Percentiles rank a stretch among this genome's conserved stretches.
These are phyloP conservation scores for Takifugu rubripes DNA, from an alignment of 2,797 vertebrate species.

Conservation along the genomic window DNA sequence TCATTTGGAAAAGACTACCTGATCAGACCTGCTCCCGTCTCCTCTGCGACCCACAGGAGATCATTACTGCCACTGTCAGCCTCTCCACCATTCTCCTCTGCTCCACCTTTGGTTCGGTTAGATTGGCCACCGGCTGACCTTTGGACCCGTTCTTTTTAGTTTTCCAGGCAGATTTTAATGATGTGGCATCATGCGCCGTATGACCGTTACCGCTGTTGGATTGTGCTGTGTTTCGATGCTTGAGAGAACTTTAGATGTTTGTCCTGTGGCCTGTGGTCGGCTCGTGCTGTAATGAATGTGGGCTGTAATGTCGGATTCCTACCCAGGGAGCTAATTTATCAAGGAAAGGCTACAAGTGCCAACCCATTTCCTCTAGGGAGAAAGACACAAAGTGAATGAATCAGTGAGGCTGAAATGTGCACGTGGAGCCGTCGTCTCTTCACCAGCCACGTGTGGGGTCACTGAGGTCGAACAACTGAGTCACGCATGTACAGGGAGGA, in stretches of 20 bases:
- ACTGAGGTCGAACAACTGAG: slow-evolving; percentile 37
- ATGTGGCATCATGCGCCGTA: background rate
- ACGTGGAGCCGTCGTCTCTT: slow-evolving; percentile 25
- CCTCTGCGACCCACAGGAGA: slow-evolving; percentile 53
- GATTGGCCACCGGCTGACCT: slow-evolving; percentile 19
- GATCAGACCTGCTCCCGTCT: slow-evolving; percentile 30
- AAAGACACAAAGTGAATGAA: slow-evolving; percentile 44
- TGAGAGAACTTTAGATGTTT: background rate
- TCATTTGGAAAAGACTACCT: slow-evolving; percentile 15
- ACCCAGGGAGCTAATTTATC: slow-evolving; percentile 66
- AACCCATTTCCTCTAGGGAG: slow-evolving; percentile 55
- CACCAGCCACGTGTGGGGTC: slow-evolving; percentile 9
- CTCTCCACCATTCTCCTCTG: slow-evolving; percentile 32
- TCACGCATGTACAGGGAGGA: slow-evolving; percentile 23
- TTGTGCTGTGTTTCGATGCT: slow-evolving; percentile 5
- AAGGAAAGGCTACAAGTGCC: slow-evolving; percentile 65
- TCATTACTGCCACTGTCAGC: slow-evolving; percentile 50
- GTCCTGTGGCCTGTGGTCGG: slow-evolving; percentile 38
- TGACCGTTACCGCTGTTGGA: background rate
- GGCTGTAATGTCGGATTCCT: slow-evolving; percentile 45
- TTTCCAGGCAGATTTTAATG: no score
- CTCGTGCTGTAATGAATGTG: slow-evolving; percentile 53
- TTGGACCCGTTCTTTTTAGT: slow-evolving; percentile 16
- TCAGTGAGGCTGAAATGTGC: slow-evolving; percentile 46
- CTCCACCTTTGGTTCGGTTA: slow-evolving; percentile 54